A percentile compares a stretch with the other conserved stretches of the same genome.
phyloP scores from a whole-genome alignment of 2,797 vertebrate genomes.

The Leucoraja ocellata region DNA sequence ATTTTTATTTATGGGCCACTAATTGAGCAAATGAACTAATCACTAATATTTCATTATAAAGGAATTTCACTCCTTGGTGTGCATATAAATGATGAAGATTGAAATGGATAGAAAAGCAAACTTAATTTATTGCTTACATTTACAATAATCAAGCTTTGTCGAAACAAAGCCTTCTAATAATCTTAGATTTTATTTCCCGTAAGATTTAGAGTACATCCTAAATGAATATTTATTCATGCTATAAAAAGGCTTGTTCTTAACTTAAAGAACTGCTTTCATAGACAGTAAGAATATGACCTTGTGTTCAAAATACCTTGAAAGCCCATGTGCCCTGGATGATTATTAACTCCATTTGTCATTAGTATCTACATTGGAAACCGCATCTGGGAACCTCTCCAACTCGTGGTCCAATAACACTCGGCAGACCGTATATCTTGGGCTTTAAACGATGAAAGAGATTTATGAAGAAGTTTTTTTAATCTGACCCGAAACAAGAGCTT shows the following conservation, averaged over 20 bases:
- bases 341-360: not conserved
- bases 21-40: not conserved
- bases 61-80: constrained; percentile 12
- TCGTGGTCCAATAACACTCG: not conserved
- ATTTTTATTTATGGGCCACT: not conserved
- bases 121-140: constrained; percentile 5
- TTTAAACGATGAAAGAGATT: not conserved
- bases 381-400: not conserved
- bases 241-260: not conserved
- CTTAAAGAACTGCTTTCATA: not conserved
- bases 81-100: not conserved
- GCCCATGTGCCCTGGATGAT: not conserved
- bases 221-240: not conserved
- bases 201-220: not conserved
- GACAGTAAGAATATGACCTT: not conserved
- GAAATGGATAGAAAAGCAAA: not conserved
- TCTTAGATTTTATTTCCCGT: not conserved
- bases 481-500: not conserved
- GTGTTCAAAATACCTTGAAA: not conserved
- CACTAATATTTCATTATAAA: not conserved
- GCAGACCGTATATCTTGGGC: not conserved
- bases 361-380: not conserved
- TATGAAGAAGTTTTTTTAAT: not conserved
- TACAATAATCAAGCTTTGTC: not conserved
- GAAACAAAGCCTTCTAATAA: not conserved